Base-by-base conservation (phyloP, 2,113 vertebrate species). In the Pipra filicauda region DNA sequence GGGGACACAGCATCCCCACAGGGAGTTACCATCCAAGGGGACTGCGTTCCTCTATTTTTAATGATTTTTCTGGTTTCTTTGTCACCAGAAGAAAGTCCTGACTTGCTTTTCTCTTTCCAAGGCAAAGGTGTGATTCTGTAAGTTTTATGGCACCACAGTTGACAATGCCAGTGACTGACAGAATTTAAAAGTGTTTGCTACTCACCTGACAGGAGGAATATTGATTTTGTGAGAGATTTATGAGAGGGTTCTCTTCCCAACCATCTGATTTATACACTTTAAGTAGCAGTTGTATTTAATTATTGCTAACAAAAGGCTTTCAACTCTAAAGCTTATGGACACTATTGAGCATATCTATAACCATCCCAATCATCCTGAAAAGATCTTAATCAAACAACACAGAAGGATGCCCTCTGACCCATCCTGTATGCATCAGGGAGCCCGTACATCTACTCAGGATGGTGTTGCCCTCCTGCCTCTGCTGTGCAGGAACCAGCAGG, bases 381-480 rank as follows among this genome's bases (percentile, higher is more conserved):
- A 59, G 73, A 57, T 18, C 51, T 84, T 57, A 61, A 78, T 12
- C 31, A 67, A 81, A 33, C 8, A 55, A 65, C 18, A 67, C 15
- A 64, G 54, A 41, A 52, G 61, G 31, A 27, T 1, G 28, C 30
- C 31, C 46, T 67, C 70, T 87, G 52, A 73, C 62, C 78, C 49
- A 41, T 17, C 46, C 71, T 54, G 37, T 46, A 54, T 21, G 41
- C 31, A 4, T 80, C 54, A 59, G 58, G 57, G 54, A 89, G 49
- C 44, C 39, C 0, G 0, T 31, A 48, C 1, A 1, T 55, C n/a
- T 59, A 3, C 52, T 23, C 49, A 39, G 57, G 61, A 6, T 2
- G 6, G 39, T 5, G 43, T 5, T 49, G 28, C 12, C 37, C 78
- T 76, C 46, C 62, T 57, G 55, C 58, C 51, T 70, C 54, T 28